Evolutionary conservation across 1,140 invertebrate genomes (phyloP), one percentile per base, ranked within the genome.

Genomic region (Lordiphosa clarofinis): DNA sequence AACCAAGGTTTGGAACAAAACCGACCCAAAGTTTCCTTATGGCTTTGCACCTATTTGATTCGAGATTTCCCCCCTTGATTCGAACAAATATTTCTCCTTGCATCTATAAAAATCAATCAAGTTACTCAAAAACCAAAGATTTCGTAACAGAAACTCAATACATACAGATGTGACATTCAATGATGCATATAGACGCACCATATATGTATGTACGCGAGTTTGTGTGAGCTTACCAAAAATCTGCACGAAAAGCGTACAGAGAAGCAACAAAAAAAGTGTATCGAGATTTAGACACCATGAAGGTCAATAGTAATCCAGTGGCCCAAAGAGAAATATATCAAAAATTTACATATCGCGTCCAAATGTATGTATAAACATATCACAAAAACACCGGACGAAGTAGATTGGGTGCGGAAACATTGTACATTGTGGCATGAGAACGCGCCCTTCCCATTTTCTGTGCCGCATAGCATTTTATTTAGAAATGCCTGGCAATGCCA

Each of bases 271-370:
- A n/a, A n/a, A 46, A 46, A 15, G 15, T 8, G 24, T 46, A 31
- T 46, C 11, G 43, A 46, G 43, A 46, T 46, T 46, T 46, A 46
- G 63, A 66, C 59, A 66, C 61, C 63, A 61, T 64, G 64, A 43
- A 35, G 63, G 60, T 53, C 33, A 44, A 56, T 53, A 64, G 55
- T 65, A 43, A 66, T 31, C 43, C 43, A 46, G 43, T 31, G 56
- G 63, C 55, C 64, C 60, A 53, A 33, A 33, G 13, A 33, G 56
- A 56, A 36, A 44, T 61, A 64, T 66, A 47, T 33, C 15, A 38
- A 47, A 46, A 24, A 60, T 36, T 44, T 62, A 65, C 36, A 44
- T 54, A 60, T 28, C 33, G 8, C 8, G 36, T 49, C 6, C 11
- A 28, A 10, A 35, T 31, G 36, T 28, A 11, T 28, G 24, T 24